Conservation (phyloP, 1,140 invertebrate species). For the Aphelenchoides fujianensis region DNA sequence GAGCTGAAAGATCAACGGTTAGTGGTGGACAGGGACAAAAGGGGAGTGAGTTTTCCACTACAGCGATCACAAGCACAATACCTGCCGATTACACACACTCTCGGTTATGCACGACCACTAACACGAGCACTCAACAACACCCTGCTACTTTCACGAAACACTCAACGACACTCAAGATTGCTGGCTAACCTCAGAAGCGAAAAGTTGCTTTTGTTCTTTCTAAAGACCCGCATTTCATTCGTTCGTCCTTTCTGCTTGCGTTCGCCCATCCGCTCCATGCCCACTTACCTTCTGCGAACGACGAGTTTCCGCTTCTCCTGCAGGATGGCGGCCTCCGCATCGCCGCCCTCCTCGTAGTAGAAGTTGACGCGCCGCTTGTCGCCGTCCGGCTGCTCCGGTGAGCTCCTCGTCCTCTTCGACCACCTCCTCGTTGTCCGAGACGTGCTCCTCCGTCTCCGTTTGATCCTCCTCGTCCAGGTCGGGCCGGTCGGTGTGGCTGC, state of each 20-base stretch:
- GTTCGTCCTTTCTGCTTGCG: no score
- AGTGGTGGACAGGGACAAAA: no score
- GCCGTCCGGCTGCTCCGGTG: not conserved
- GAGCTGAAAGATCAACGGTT: conserved; percentile 40
- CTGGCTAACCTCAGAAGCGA: conserved; percentile 11
- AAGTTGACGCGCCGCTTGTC: not conserved
- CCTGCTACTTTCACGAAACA: no score
- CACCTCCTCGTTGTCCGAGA: conserved; percentile 19
- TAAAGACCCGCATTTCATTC: not conserved
- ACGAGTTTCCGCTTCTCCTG: conserved; percentile 6
- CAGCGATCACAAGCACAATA: not conserved
- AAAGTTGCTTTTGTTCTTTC: conserved; percentile 3
- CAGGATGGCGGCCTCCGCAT: not conserved
- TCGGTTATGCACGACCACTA: no score
- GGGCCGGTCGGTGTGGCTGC: conserved; percentile 7
- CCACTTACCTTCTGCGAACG: not conserved
- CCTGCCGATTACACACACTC: no score
- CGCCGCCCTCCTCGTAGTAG: not conserved
- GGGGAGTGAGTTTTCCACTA: not conserved
- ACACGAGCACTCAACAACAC: not conserved
- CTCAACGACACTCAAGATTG: not conserved
- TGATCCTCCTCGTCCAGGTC: conserved; percentile 10
- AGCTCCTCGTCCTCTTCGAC: conserved; percentile 24
- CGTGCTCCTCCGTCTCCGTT: conserved; percentile 7
- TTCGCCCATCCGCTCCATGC: no score